phyloP scores from a whole-genome alignment of 2,797 vertebrate species.

The Poecilia picta region DNA sequence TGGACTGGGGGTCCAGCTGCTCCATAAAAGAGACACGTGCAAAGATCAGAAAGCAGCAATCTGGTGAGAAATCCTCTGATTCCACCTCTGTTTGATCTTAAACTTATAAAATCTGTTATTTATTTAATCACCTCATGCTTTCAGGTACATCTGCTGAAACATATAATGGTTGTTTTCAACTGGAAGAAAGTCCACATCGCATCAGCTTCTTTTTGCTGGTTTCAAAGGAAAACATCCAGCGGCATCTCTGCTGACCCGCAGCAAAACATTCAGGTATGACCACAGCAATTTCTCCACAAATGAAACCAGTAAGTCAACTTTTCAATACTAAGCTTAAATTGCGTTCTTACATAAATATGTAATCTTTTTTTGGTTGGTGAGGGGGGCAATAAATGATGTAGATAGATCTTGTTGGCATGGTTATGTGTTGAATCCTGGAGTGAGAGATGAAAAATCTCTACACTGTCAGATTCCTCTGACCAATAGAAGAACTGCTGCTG shows the following conservation, averaged over 20 bases:
- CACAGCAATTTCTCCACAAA: neutral
- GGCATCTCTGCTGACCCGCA: slow-evolving; percentile 4
- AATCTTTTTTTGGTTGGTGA: neutral
- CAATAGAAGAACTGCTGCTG: neutral
- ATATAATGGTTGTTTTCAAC: neutral
- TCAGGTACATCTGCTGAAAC: neutral
- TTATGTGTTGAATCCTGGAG: neutral
- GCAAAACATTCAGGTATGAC: slow-evolving; percentile 37
- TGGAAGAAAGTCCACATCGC: neutral
- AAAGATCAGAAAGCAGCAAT: slow-evolving; percentile 19
- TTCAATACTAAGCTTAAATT: no score
- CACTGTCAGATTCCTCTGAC: neutral
- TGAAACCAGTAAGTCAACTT: no score
- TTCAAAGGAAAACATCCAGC: neutral
- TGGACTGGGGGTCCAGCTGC: slow-evolving; percentile 34
- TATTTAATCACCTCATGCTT: neutral
- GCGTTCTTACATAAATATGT: neutral
- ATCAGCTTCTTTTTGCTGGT: neutral
- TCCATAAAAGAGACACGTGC: slow-evolving; percentile 64
- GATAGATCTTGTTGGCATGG: neutral
- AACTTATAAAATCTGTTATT: neutral
- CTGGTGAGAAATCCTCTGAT: neutral
- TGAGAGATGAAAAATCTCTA: neutral
- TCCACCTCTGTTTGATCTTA: neutral
- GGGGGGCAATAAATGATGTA: neutral